A percentile compares a stretch with the other conserved stretches of the same genome.
These are phyloP conservation scores for Chrysotoxum bicinctum DNA, from an alignment of 2,888 invertebrate species.

Conservation along the genomic window DNA sequence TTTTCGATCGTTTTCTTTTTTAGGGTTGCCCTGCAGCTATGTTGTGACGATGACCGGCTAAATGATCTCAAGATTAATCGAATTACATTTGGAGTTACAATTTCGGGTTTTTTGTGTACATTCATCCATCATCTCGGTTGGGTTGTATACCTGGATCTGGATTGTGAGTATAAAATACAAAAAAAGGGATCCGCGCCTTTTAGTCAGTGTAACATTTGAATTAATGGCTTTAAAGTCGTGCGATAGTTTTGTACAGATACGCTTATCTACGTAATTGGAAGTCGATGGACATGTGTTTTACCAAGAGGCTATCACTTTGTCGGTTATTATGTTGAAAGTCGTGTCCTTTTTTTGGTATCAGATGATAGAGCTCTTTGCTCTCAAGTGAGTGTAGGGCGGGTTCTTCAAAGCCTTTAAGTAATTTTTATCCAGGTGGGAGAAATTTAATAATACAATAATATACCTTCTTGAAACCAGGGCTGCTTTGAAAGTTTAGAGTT, in stretches of 20 bases:
- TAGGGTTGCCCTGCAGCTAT: constrained; percentile 28
- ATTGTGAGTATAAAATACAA: not conserved
- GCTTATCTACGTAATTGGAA: constrained; percentile 72
- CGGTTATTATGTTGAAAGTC: constrained; percentile 63
- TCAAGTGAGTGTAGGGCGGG: constrained; percentile 6
- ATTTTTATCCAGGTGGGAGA: not conserved
- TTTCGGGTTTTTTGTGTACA: constrained; percentile 52
- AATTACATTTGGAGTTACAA: constrained; percentile 65
- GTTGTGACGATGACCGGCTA: constrained; percentile 26
- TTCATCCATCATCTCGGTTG: constrained; percentile 61
- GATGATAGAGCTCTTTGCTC: constrained; percentile 8
- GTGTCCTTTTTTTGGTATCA: constrained; percentile 38
- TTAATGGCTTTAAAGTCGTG: constrained; percentile 65
- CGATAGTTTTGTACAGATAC: constrained; percentile 55
- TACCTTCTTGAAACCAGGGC: not conserved
- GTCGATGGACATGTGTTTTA: constrained; percentile 70
- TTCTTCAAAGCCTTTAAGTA: not conserved
- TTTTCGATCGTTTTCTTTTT: constrained; percentile 24
- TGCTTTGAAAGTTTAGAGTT: not conserved
- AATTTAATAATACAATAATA: not conserved
- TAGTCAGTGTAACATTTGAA: constrained; percentile 39
- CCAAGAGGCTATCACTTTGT: constrained; percentile 66
- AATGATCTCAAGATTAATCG: constrained; percentile 71
- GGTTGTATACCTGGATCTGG: constrained; percentile 12
- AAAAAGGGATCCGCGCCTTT: constrained; percentile 14